Base-by-base conservation (phyloP, 2,888 invertebrate genomes). In the Helicoverpa assulta region DNA sequence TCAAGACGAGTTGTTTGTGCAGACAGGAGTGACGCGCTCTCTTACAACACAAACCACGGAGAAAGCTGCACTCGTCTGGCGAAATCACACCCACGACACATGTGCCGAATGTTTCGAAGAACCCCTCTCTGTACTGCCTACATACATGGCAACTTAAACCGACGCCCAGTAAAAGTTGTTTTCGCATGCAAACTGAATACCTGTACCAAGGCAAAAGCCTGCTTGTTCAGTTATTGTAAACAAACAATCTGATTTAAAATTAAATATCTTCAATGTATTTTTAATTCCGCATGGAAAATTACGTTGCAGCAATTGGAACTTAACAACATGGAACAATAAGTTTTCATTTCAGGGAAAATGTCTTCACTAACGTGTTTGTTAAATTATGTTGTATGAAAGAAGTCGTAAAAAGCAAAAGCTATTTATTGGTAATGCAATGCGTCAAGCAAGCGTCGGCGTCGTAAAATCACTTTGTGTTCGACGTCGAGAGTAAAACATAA, bases 61-160 rank as follows among this genome's bases (percentile, higher is more conserved):
- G 95, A 95, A 95, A 95, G 95, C 92, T 85, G 90, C 86, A 86
- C 74, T 89, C 86, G 91, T 86, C 91, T 94, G 94, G 94, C 92
- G 94, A 95, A 95, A 95, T 93, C 93, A 92, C 94, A 90, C 95
- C 94, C 93, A 95, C 95, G 87, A 83, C 89, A 85, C 86, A 88
- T 91, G 94, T 92, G 94, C 94, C 92, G 92, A 95, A 94, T 94
- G 88, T 91, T 91, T 86, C 87, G 89, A 84, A 90, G 88, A 88
- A 88, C 88, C 87, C 89, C 88, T 88, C 89, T 84, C 88, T 86
- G 70, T 77, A 52, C 21, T 70, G 80, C 88, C 29, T 54, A 82
- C 89, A 76, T 91, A 90, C 88, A 90, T 86, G 89, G 90, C 83
- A 87, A 85, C 87, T 86, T 86, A 88, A 75, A 85, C 88, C 76